These are phyloP conservation scores for Esox lucius DNA, from an alignment of 2,797 vertebrate species.

Conservation along the genomic window DNA sequence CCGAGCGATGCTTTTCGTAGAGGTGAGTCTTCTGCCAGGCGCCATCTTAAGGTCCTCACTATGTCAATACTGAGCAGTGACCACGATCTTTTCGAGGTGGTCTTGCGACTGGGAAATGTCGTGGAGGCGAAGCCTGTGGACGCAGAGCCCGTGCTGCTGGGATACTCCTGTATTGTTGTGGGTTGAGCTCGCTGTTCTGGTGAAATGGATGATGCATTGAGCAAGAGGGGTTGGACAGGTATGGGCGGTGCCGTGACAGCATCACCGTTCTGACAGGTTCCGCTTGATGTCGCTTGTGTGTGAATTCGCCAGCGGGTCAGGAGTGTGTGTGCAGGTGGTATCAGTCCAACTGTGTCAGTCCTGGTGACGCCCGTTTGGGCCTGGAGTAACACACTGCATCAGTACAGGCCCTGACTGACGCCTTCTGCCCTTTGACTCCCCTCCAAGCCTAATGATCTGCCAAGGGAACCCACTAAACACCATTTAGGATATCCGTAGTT, in stretches of 20 bases:
- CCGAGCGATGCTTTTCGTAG: slow-evolving; percentile 54
- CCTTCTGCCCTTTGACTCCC: slow-evolving; percentile 56
- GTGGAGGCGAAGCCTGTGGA: neutral
- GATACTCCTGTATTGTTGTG: neutral
- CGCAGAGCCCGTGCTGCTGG: neutral
- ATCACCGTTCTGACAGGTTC: too few species aligned
- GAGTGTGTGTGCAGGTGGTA: slow-evolving; percentile 32
- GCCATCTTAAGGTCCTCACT: neutral
- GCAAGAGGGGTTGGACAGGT: slow-evolving; percentile 9
- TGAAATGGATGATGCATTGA: neutral
- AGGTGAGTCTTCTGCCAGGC: slow-evolving; percentile 57
- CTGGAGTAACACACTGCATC: slow-evolving; percentile 60
- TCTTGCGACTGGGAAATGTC: neutral
- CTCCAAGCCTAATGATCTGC: slow-evolving; percentile 49
- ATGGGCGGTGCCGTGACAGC: too few species aligned
- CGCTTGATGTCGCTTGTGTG: too few species aligned
- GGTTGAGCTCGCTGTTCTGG: neutral
- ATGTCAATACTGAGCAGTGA: neutral
- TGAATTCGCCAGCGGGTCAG: too few species aligned
- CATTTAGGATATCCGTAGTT: too few species aligned
- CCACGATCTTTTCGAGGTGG: neutral
- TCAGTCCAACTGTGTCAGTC: slow-evolving; percentile 55
- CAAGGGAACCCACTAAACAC: slow-evolving; percentile 19
- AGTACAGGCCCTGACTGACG: slow-evolving; percentile 38
- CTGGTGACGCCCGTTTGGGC: neutral